These are phyloP conservation scores for Strix occidentalis DNA, from an alignment of 2,797 vertebrate genomes.

Conservation along the genomic window DNA sequence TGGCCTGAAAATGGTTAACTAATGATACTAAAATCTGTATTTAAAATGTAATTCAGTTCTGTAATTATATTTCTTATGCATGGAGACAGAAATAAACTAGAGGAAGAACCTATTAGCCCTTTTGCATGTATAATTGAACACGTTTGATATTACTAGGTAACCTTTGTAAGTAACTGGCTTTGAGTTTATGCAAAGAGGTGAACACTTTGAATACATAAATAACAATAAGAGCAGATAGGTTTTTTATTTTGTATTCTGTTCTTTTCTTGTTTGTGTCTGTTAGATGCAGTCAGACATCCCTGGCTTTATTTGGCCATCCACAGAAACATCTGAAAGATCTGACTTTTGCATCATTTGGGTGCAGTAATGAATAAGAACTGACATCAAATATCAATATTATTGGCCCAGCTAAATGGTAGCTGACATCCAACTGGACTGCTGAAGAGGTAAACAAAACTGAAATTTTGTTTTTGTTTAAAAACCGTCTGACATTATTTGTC, in stretches of 20 bases:
- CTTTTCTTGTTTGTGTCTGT: slow-evolving; percentile 56
- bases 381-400: slow-evolving; percentile 79
- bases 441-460: slow-evolving; percentile 76
- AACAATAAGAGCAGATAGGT: slow-evolving; percentile 28
- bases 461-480: slow-evolving; percentile 67
- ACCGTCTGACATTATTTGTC: slow-evolving; percentile 73
- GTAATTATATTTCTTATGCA: slow-evolving; percentile 59
- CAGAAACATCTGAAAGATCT: slow-evolving; percentile 62
- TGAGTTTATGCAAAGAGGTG: slow-evolving; percentile 46
- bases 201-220: slow-evolving; percentile 63
- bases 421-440: slow-evolving; percentile 70
- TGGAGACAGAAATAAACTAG: slow-evolving; percentile 51
- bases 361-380: slow-evolving; percentile 76
- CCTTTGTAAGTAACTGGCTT: slow-evolving; percentile 54
- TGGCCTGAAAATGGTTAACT: slow-evolving; percentile 35
- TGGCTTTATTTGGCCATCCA: slow-evolving; percentile 54
- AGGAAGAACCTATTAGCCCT: slow-evolving; percentile 60
- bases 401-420: slow-evolving; percentile 75
- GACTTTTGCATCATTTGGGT: slow-evolving; percentile 67
- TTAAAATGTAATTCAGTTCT: slow-evolving; percentile 50
- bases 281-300: slow-evolving; percentile 21
- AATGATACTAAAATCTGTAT: slow-evolving; percentile 30
- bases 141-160: slow-evolving; percentile 36
- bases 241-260: slow-evolving; percentile 57
- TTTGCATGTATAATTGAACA: slow-evolving; percentile 65